Base-by-base conservation (phyloP, 2,113 vertebrate species). In the Odontophorus gujanensis region DNA sequence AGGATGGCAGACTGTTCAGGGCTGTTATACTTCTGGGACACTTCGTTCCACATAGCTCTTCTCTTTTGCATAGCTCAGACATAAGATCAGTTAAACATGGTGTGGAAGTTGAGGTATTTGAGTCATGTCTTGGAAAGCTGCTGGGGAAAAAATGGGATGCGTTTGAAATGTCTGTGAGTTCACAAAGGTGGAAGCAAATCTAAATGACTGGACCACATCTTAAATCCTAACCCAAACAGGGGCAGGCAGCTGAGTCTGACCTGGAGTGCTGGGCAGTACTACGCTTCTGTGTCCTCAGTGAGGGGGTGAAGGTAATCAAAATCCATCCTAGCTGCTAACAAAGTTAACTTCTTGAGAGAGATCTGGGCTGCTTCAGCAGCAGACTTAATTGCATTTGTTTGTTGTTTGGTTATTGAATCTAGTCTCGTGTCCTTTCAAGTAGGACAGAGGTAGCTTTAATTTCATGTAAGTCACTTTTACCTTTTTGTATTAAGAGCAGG, bases 331-430 rank as follows among this genome's bases (percentile, higher is more conserved):
- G 43, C 16, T 57, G 72, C 15, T 50, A 42, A 82, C 30, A 47
- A n/a, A 32, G n/a, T n/a, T n/a, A n/a, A n/a, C 43, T 89, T 91
- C 30, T 21, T 59, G 25, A 67, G 74, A 65, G 87, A 87, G 26
- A 87, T 88, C 14, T n/a, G 24, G 43, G 17, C 16, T 87, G 45
- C 19, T 92, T 66, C 32, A 11, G 24, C 42, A 74, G 38, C 38
- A 34, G 15, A 11, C 47, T 86, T 91, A 68, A 43, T 90, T 95
- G 53, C 7, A 45, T 78, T 92, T 58, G 45, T 42, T 83, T 58
- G 51, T 58, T 73, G 24, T 38, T 55, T 59, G 32, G 75, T 32
- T 85, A 78, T 21, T 21, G 51, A 81, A 82, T 92, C 63, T 84
- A 68, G 16, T 91, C 7, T 85, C 45, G 25, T 22, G 38, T 38